Conservation (phyloP, 2,888 invertebrate species). For the Empis stercorea region DNA sequence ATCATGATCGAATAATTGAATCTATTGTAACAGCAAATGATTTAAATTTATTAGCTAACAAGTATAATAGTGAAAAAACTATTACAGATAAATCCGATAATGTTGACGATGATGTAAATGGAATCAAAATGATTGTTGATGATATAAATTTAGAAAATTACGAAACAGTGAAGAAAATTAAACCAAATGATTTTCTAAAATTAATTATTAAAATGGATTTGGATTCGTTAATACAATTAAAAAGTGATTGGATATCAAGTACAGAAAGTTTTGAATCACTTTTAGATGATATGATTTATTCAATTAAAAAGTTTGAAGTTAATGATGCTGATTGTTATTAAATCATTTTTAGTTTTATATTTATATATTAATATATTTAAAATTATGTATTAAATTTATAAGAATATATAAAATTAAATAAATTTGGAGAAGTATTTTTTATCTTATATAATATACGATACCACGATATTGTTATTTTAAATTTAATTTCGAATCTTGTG, state of each 20-base stretch:
- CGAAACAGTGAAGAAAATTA: slow-evolving; percentile 31
- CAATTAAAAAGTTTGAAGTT: slow-evolving; percentile 42
- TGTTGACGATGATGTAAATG: slow-evolving; percentile 11
- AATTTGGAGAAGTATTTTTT: too few relatives aligned
- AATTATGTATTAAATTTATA: too few relatives aligned
- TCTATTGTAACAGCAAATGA: slow-evolving; percentile 51
- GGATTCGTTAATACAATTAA: slow-evolving; percentile 45
- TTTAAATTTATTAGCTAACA: slow-evolving; percentile 43
- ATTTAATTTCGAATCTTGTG: too few relatives aligned
- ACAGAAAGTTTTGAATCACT: slow-evolving; percentile 56
- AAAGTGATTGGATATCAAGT: slow-evolving; percentile 51
- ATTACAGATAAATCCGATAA: slow-evolving; percentile 30
- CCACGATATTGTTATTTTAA: too few relatives aligned
- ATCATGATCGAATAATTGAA: slow-evolving; percentile 45
- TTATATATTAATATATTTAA: too few relatives aligned
- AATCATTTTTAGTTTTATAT: not conserved
- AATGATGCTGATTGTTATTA: slow-evolving; percentile 62
- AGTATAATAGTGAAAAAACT: slow-evolving; percentile 12
- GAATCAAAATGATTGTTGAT: slow-evolving; percentile 19
- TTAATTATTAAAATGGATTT: slow-evolving; percentile 46
- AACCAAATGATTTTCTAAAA: slow-evolving; percentile 47
- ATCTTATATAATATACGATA: too few relatives aligned
- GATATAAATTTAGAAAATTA: slow-evolving; percentile 32
- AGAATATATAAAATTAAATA: too few relatives aligned
- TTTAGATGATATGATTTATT: slow-evolving; percentile 58